Percentiles rank a stretch among this genome's conserved stretches.
These are phyloP conservation scores for Odontesthes bonariensis DNA, from an alignment of 2,113 vertebrate genomes.

Conservation along the genomic window DNA sequence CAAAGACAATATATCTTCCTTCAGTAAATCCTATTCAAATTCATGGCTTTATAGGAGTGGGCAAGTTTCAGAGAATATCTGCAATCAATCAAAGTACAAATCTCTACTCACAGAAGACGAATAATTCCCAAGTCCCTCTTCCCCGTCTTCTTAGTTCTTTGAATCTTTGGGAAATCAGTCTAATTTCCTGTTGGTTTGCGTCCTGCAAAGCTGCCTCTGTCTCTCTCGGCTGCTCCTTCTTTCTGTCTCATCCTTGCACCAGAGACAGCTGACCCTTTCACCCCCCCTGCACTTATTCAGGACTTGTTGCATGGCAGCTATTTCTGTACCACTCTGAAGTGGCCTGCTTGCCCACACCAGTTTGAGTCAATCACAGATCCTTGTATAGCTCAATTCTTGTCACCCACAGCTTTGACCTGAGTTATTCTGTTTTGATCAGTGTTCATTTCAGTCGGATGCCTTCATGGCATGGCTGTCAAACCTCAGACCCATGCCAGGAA, in stretches of 20 bases:
- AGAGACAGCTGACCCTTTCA: constrained; percentile 80
- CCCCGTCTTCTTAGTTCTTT: constrained; percentile 1
- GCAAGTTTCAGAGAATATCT: neutral
- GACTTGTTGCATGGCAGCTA: constrained; percentile 57
- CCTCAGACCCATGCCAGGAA: too few relatives aligned
- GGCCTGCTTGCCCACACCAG: constrained; percentile 54
- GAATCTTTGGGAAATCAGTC: neutral
- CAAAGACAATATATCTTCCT: neutral
- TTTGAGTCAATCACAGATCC: constrained; percentile 71
- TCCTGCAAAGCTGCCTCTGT: constrained; percentile 15
- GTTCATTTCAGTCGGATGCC: neutral
- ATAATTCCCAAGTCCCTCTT: constrained; percentile 5
- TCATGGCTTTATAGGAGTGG: neutral
- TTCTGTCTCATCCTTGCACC: constrained; percentile 52
- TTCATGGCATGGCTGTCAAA: neutral
- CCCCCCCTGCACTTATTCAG: constrained; percentile 58
- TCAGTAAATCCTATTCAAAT: neutral
- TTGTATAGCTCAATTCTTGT: constrained; percentile 27
- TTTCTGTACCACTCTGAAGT: constrained; percentile 67
- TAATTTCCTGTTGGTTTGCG: constrained; percentile 14
- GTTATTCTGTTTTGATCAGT: constrained; percentile 13
- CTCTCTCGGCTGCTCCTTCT: constrained; percentile 9
- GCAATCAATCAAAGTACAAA: neutral
- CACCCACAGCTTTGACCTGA: constrained; percentile 11
- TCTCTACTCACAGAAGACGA: constrained; percentile 66